phyloP scores from a whole-genome alignment of 1,140 invertebrate species.

The Teleopsis dalmanni region DNA sequence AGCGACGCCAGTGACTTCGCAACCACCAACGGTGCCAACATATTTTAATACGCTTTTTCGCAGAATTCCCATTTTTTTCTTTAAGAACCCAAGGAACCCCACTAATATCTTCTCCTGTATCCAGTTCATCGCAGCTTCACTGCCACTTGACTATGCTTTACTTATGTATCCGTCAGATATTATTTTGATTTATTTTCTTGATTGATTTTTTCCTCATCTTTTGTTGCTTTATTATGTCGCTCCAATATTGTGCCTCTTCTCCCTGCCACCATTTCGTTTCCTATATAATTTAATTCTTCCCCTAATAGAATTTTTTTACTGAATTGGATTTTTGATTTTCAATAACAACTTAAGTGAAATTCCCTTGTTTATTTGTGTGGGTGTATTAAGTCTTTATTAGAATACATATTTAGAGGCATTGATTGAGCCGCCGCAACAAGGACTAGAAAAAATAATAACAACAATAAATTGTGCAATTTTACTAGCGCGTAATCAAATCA shows the following conservation, averaged over 20 bases:
- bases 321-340: constrained; percentile 14
- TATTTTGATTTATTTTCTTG: constrained; percentile 13
- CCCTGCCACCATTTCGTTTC: background rate
- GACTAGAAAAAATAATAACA: too few species aligned
- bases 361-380: constrained; percentile 3
- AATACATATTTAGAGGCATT: too few species aligned
- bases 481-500: too few species aligned
- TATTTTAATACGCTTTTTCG: too few species aligned
- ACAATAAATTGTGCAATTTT: too few species aligned
- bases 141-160: too few species aligned
- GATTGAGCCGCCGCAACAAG: too few species aligned
- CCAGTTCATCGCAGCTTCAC: too few species aligned
- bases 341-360: constrained; percentile 10
- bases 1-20: constrained; percentile 9
- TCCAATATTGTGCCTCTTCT: background rate
- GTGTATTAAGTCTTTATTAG: constrained; percentile 7
- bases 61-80: too few species aligned
- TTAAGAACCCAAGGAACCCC: too few species aligned
- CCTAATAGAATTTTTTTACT: background rate
- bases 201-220: constrained; percentile 9
- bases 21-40: constrained; percentile 2
- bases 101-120: too few species aligned
- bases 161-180: constrained; percentile 2
- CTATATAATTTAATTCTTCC: too few species aligned
- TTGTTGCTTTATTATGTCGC: background rate